These are phyloP conservation scores for Tenualosa ilisha DNA, from an alignment of 2,797 vertebrate genomes.

Conservation along the genomic window DNA sequence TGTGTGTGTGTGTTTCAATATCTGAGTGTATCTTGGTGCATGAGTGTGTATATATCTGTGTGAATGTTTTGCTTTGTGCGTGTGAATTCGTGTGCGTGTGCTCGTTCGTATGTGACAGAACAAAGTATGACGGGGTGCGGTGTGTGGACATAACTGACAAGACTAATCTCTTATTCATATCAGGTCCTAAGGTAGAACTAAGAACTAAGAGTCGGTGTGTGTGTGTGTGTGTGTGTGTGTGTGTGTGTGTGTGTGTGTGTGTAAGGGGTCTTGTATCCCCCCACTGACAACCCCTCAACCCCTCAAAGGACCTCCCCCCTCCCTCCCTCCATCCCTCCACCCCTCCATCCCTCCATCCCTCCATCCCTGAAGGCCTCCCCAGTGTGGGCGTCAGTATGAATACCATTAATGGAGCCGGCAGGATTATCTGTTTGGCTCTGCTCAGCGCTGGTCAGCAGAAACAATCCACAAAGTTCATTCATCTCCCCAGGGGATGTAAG, in stretches of 20 bases:
- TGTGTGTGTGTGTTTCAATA: background rate
- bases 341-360: too few species aligned
- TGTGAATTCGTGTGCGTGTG: background rate
- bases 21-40: too few species aligned
- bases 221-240: background rate
- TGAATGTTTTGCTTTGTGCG: background rate
- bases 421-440: slow-evolving; percentile 13
- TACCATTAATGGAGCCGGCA: background rate
- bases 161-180: background rate
- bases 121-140: background rate
- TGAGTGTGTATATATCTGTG: too few species aligned
- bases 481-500: background rate
- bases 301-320: too few species aligned
- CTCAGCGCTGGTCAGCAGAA: slow-evolving; percentile 19
- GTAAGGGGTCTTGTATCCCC: background rate
- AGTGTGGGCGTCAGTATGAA: background rate
- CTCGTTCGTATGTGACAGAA: background rate
- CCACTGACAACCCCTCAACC: background rate
- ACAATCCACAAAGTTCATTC: slow-evolving; percentile 9
- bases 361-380: background rate
- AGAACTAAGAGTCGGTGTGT: background rate
- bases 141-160: background rate
- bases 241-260: too few species aligned
- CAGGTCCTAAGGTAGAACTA: background rate
- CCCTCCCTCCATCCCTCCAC: too few species aligned